Percentiles rank a stretch among this genome's conserved stretches.
phyloP scores from a whole-genome alignment of 1,140 invertebrate genomes.

The Vanessa atalanta region DNA sequence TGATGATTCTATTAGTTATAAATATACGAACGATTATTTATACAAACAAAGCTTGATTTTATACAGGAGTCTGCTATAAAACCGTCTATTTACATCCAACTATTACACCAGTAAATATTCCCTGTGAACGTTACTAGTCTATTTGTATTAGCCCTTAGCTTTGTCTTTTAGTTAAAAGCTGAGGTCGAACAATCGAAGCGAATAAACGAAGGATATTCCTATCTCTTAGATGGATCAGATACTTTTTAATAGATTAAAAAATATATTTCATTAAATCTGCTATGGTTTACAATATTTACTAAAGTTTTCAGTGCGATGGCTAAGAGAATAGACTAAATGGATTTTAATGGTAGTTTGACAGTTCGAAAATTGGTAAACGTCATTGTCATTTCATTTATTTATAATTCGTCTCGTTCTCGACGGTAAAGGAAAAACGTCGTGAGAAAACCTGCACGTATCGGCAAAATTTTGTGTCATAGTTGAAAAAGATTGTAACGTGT shows the following conservation, averaged over 20 bases:
- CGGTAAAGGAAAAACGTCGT: no score
- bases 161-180: neutral
- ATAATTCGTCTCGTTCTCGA: no score
- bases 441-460: no score
- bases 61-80: neutral
- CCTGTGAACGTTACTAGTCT: neutral
- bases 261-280: no score
- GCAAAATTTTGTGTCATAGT: no score
- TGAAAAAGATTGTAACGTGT: no score
- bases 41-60: neutral
- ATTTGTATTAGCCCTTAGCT: neutral
- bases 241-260: neutral
- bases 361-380: no score
- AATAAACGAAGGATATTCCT: neutral
- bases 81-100: neutral
- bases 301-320: no score
- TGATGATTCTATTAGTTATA: neutral
- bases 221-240: neutral
- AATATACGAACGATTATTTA: neutral
- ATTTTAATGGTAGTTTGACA: no score
- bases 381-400: no score
- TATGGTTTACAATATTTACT: no score
- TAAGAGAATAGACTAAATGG: no score
- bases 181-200: constrained; percentile 2
- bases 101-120: neutral